phyloP scores from a whole-genome alignment of 2,113 vertebrate species.

The Apeltes quadracus region DNA sequence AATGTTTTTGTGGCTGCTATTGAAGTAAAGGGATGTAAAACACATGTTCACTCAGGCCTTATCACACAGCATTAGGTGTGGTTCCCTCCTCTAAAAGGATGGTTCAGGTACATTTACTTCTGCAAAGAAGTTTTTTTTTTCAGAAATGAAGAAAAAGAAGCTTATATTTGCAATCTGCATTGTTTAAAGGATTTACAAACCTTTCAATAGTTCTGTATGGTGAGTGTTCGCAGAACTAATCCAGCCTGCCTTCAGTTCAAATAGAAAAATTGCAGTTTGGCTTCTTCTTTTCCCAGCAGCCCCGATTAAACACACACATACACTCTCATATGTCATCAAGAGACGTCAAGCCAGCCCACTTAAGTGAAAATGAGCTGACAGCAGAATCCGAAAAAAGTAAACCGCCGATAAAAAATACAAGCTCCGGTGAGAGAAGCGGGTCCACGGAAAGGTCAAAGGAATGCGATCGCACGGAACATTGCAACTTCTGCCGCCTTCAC shows the following conservation, averaged over 20 bases:
- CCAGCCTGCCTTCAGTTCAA: conserved; percentile 18
- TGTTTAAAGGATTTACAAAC: neutral
- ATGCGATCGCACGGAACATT: neutral
- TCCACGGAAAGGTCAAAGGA: conserved; percentile 32
- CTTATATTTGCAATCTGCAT: conserved; percentile 20
- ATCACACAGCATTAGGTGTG: conserved; percentile 49
- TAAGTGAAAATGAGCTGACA: conserved; percentile 57
- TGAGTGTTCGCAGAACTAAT: conserved; percentile 23
- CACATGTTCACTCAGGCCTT: conserved; percentile 39
- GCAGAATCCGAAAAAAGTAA: conserved; percentile 55
- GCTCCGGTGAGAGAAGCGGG: conserved; percentile 17
- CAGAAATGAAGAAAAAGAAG: conserved; percentile 6
- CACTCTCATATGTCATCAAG: conserved; percentile 66
- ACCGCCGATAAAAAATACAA: conserved; percentile 40
- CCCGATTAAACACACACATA: conserved; percentile 44
- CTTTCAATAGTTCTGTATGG: conserved; percentile 5
- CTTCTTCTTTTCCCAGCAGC: conserved; percentile 25
- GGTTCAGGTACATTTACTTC: neutral
- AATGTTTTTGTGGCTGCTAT: conserved; percentile 26
- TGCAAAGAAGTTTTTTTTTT: conserved; percentile 3
- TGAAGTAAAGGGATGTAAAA: conserved; percentile 31
- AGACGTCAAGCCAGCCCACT: conserved; percentile 58
- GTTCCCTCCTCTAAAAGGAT: conserved; percentile 14
- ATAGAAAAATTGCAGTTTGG: conserved; percentile 12
- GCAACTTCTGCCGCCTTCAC: conserved; percentile 16